Percentiles rank a stretch among this genome's conserved stretches.
phyloP scores from a whole-genome alignment of 2,797 vertebrate species.

The Hydrophis major region DNA sequence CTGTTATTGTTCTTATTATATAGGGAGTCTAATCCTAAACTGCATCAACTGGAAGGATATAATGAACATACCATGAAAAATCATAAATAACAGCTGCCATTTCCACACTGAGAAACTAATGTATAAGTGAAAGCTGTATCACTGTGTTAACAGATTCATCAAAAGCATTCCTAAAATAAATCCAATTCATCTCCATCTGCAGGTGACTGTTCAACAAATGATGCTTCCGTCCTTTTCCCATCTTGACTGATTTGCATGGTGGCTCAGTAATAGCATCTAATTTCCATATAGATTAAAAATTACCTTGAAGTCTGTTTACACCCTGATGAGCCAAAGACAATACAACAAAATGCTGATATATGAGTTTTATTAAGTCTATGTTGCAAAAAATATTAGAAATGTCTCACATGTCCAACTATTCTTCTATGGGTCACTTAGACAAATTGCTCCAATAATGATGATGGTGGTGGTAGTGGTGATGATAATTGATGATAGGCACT shows the following conservation, averaged over 20 bases:
- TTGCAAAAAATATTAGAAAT: conserved; percentile 43
- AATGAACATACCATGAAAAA: background rate
- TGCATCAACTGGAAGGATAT: background rate
- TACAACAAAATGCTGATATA: conserved; percentile 47
- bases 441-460: background rate
- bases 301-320: conserved; percentile 65
- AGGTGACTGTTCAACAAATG: conserved; percentile 37
- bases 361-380: conserved; percentile 43
- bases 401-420: conserved; percentile 8
- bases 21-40: background rate
- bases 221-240: conserved; percentile 45
- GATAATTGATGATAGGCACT: background rate
- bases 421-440: conserved; percentile 7
- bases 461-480: too few species aligned
- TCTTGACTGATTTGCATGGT: conserved; percentile 54
- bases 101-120: background rate
- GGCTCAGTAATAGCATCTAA: conserved; percentile 59
- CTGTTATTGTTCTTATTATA: background rate
- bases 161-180: conserved; percentile 51
- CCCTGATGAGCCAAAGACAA: conserved; percentile 64
- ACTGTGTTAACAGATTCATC: conserved; percentile 34
- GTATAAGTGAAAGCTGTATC: conserved; percentile 30
- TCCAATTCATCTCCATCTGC: conserved; percentile 53
- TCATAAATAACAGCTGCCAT: background rate
- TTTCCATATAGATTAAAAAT: conserved; percentile 74